phyloP scores from a whole-genome alignment of 2,888 invertebrate species.

The Cryptosula pallasiana region DNA sequence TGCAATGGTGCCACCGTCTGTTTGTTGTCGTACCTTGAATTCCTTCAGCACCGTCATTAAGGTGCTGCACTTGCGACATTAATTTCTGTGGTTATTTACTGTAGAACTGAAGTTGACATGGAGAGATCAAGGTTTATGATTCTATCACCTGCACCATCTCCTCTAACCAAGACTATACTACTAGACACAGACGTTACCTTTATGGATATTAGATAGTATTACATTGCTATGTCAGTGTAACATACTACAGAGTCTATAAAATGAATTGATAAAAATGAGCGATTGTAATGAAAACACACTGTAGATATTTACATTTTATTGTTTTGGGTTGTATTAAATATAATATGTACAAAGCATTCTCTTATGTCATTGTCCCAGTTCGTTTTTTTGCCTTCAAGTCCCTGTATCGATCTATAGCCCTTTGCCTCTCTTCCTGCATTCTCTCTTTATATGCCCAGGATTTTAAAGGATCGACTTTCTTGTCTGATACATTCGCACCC shows the following conservation, averaged over 20 bases:
- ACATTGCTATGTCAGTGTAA: too few species aligned
- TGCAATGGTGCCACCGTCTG: too few species aligned
- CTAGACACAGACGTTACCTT: slow-evolving; percentile 86
- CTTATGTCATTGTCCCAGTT: not conserved
- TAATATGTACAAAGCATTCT: not conserved
- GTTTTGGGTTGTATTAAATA: not conserved
- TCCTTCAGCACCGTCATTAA: too few species aligned
- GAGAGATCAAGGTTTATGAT: slow-evolving; percentile 82
- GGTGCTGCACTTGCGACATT: too few species aligned
- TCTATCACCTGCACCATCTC: slow-evolving; percentile 87
- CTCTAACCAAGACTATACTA: slow-evolving; percentile 79
- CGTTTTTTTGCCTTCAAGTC: not conserved
- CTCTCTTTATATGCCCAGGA: slow-evolving; percentile 9
- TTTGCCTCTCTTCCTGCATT: slow-evolving; percentile 12
- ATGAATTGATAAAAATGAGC: too few species aligned
- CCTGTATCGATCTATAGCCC: slow-evolving; percentile 7
- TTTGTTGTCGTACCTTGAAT: too few species aligned
- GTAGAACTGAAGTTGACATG: slow-evolving; percentile 80
- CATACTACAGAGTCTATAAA: too few species aligned
- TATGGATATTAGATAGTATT: slow-evolving; percentile 66
- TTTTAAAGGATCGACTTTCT: not conserved
- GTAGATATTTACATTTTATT: too few species aligned
- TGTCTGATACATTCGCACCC: not conserved
- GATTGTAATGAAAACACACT: too few species aligned
- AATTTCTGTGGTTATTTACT: slow-evolving; percentile 41